Base-by-base conservation (phyloP, 2,888 invertebrate genomes). In the Tinea semifulvella region DNA sequence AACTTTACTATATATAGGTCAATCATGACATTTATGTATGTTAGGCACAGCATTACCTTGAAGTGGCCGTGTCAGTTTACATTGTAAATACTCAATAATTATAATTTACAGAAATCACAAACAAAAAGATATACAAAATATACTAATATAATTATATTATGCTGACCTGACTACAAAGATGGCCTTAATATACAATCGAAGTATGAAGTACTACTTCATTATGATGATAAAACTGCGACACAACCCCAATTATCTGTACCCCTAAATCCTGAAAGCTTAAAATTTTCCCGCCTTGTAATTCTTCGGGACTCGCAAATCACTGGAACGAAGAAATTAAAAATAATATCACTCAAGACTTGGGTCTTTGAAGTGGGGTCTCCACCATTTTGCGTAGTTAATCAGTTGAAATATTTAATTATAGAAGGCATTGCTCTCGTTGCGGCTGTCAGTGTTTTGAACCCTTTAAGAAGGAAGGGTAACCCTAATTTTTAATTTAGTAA, bases 361-460 rank as follows among this genome's bases (percentile, higher is more conserved):
- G 60, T 62, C 56, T 59, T 56, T 62, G 57, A 56, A 60, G 16
- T 22, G 27, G 44, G 44, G 46, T 31, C 18, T 25, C 16, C 13
- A 35, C 60, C 65, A 36, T 36, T 69, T 68, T 67, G 61, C 64
- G 67, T 60, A 72, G 73, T 77, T 77, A 77, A 79, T 77, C 75
- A 76, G 74, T 63, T 72, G 68, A 77, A 75, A 79, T 75, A 77
- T 76, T 76, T 79, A 79, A 79, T 79, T 77, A 76, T 65, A 58
- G 56, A 54, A 16, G 42, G 27, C 42, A 27, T 27, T 42, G n/a
- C 8, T 16, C 27, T 10, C 26, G 26, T 27, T 63, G 64, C 57
- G 58, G 57, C 60, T 64, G 67, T 63, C 65, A 56, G 53, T 53
- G 51, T 47, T n/a, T n/a, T 48, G 55, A 57, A 57, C 57, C 56